Conservation (phyloP, 2,888 invertebrate species). For the Caenorhabditis japonica region DNA sequence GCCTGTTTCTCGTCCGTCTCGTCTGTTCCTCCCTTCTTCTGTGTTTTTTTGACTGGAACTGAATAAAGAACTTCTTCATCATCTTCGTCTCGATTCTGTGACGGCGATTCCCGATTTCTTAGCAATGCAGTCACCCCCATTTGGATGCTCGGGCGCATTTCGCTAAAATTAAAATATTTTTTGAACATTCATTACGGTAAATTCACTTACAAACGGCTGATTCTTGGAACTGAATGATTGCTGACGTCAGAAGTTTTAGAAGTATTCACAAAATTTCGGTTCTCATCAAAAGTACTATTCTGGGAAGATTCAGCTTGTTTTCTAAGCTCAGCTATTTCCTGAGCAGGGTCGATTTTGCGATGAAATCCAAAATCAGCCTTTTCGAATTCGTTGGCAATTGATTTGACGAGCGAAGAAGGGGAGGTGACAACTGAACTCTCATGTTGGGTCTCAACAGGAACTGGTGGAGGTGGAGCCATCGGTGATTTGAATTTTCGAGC, state of each 20-base stretch:
- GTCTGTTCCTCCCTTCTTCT: constrained; percentile 7
- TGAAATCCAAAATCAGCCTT: constrained; percentile 42
- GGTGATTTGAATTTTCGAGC: constrained; percentile 29
- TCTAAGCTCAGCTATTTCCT: constrained; percentile 35
- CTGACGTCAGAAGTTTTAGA: constrained; percentile 7
- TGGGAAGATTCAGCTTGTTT: constrained; percentile 8
- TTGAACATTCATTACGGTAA: neutral
- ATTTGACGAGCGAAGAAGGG: constrained; percentile 1
- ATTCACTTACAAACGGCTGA: constrained; percentile 33
- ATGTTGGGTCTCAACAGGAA: neutral
- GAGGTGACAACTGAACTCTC: neutral
- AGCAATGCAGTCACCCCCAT: constrained; percentile 42
- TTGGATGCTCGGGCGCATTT: constrained; percentile 47
- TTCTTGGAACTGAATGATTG: constrained; percentile 29
- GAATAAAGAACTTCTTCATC: constrained; percentile 34
- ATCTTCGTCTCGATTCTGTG: neutral
- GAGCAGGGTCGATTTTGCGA: constrained; percentile 36
- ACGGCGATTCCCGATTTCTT: constrained; percentile 6
- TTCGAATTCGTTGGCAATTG: constrained; percentile 36
- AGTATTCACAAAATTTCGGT: constrained; percentile 25
- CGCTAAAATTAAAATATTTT: constrained; percentile 10
- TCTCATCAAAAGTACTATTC: constrained; percentile 30
- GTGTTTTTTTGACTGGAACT: constrained; percentile 14
- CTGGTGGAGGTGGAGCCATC: neutral
- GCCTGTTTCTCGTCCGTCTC: constrained; percentile 31